phyloP scores from a whole-genome alignment of 2,113 vertebrate genomes.

The Noctilio leporinus region DNA sequence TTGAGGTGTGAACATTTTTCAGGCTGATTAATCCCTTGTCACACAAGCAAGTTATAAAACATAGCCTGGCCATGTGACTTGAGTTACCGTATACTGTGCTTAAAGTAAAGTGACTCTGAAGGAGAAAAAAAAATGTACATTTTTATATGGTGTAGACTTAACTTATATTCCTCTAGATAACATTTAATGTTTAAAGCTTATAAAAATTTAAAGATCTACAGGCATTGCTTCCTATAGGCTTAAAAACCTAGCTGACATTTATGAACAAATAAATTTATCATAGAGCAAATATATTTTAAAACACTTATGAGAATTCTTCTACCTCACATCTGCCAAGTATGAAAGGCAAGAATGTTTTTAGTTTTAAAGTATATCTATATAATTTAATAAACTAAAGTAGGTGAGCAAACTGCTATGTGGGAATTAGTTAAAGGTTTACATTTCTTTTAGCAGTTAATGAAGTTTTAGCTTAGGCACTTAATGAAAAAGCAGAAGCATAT shows the following conservation, averaged over 20 bases:
- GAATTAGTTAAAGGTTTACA: neutral
- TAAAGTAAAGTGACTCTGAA: neutral
- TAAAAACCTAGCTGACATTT: conserved; percentile 60
- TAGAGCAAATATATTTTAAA: conserved; percentile 36
- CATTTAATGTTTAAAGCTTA: conserved; percentile 62
- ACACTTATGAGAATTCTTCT: conserved; percentile 27
- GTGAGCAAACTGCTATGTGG: neutral
- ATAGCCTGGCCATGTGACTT: neutral
- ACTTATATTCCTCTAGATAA: conserved; percentile 49
- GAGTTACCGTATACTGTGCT: neutral
- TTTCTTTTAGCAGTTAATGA: neutral
- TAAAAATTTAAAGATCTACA: conserved; percentile 60
- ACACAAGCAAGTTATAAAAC: conserved; percentile 42
- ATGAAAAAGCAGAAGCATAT: neutral
- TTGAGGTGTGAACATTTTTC: conserved; percentile 57
- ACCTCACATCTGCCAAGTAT: conserved; percentile 45
- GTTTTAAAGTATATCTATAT: conserved; percentile 21
- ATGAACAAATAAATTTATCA: conserved; percentile 66
- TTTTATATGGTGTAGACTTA: conserved; percentile 33
- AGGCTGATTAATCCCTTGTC: conserved; percentile 52
- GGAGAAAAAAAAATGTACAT: neutral
- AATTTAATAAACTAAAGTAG: neutral
- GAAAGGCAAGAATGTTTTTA: conserved; percentile 46
- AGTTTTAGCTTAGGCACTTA: neutral
- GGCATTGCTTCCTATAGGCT: conserved; percentile 33